phyloP scores from a whole-genome alignment of 2,797 vertebrate species.

The Ctenochaetus hawaiiensis region DNA sequence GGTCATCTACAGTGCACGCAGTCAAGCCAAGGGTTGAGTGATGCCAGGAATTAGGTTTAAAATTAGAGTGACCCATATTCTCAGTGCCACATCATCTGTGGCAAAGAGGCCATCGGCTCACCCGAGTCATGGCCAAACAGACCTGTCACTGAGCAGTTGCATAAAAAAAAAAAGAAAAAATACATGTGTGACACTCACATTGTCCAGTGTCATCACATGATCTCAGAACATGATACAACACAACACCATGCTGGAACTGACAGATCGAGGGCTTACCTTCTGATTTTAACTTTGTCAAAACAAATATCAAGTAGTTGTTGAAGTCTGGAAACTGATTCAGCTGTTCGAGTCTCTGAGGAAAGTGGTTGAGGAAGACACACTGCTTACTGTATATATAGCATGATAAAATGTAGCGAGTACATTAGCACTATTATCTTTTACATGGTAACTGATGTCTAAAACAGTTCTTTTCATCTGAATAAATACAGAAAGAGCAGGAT shows the following conservation, averaged over 20 bases:
- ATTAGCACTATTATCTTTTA: background rate
- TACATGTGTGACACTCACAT: slow-evolving; percentile 7
- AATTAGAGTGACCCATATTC: slow-evolving; percentile 85
- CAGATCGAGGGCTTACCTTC: slow-evolving; percentile 90
- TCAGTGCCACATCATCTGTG: slow-evolving; percentile 66
- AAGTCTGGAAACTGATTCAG: slow-evolving; percentile 98
- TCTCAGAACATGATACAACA: slow-evolving; percentile 11
- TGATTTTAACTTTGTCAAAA: slow-evolving; percentile 96
- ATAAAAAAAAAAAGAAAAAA: slow-evolving; percentile 31
- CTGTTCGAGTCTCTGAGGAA: slow-evolving; percentile 94
- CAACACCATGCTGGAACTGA: background rate
- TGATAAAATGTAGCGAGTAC: slow-evolving; percentile 8
- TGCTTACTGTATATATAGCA: slow-evolving; percentile 9
- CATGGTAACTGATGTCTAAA: background rate
- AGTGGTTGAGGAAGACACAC: slow-evolving; percentile 86
- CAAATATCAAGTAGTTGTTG: slow-evolving; percentile 99
- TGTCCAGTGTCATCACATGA: background rate
- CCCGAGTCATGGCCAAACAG: slow-evolving; percentile 52
- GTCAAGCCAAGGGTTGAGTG: slow-evolving; percentile 62
- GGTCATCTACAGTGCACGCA: slow-evolving; percentile 62
- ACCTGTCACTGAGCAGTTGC: slow-evolving; percentile 46
- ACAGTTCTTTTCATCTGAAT: background rate
- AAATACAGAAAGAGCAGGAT: background rate
- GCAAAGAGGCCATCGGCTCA: slow-evolving; percentile 62
- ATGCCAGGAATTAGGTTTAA: slow-evolving; percentile 80